Percentiles rank a stretch among this genome's conserved stretches.
Evolutionary conservation across 2,888 invertebrate species (phyloP).

Genomic region (Glomeris marginata): DNA sequence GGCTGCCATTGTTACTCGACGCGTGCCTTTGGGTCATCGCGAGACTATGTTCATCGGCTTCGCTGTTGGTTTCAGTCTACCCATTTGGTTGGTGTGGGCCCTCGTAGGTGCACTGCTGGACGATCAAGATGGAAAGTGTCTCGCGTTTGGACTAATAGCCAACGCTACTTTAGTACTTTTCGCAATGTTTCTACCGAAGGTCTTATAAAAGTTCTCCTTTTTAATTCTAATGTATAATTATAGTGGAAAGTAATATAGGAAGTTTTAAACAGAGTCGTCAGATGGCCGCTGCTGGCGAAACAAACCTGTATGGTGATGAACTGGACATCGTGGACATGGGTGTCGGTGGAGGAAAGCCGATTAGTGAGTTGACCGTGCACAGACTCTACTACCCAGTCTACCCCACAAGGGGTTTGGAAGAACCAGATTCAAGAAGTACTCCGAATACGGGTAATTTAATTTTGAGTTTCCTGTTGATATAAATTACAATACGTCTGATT

Average conservation of each 20-base stretch:
- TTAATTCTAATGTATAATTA: conserved; percentile 1
- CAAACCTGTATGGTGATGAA: conserved; percentile 12
- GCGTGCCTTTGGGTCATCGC: conserved; percentile 11
- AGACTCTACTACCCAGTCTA: conserved; percentile 14
- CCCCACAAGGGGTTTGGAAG: not conserved
- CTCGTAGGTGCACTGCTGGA: conserved; percentile 1
- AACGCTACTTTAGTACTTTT: conserved; percentile 10
- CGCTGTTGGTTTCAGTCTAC: conserved; percentile 12
- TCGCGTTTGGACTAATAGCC: conserved; percentile 13
- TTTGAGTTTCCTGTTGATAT: too few species aligned
- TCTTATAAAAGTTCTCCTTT: conserved; percentile 20
- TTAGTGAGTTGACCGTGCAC: conserved; percentile 14
- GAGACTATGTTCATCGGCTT: conserved; percentile 13
- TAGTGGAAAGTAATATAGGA: not conserved
- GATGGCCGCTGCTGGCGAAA: conserved; percentile 10
- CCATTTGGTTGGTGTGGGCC: conserved; percentile 13
- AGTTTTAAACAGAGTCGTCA: conserved; percentile 10
- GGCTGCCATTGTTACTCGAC: conserved; percentile 2
- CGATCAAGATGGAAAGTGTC: conserved; percentile 8
- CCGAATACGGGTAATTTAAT: too few species aligned
- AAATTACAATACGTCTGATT: too few species aligned
- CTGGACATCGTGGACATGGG: not conserved
- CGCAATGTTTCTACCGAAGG: conserved; percentile 26
- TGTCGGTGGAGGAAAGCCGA: conserved; percentile 8
- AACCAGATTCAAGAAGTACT: too few species aligned